phyloP scores from a whole-genome alignment of 1,140 invertebrate genomes.

The Drepana arcuata region DNA sequence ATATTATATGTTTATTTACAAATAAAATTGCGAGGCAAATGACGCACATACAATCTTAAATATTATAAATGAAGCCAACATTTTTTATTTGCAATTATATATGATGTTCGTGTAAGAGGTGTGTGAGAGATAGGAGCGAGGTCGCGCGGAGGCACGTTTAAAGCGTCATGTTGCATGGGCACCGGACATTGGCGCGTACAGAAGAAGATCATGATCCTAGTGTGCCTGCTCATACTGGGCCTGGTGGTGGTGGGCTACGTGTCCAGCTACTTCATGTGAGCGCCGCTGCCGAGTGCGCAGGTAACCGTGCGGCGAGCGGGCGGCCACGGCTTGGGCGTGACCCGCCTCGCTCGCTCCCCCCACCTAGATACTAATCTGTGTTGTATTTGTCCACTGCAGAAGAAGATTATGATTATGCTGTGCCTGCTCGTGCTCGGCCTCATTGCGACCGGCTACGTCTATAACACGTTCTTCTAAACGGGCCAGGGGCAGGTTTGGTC shows the following conservation, averaged over 20 bases:
- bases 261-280: constrained; percentile 65
- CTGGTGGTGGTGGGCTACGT: constrained; percentile 82
- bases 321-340: constrained; percentile 1
- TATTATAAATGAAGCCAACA: neutral
- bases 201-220: constrained; percentile 99
- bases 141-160: constrained; percentile 30
- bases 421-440: constrained; percentile 87
- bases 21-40: no score
- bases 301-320: constrained; percentile 34
- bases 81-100: neutral
- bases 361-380: constrained; percentile 57
- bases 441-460: constrained; percentile 81
- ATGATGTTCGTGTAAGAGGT: constrained; percentile 10
- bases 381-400: constrained; percentile 80
- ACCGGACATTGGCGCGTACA: constrained; percentile 71
- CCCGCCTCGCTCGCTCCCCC: constrained; percentile 30
- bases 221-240: constrained; percentile 93
- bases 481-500: constrained; percentile 58
- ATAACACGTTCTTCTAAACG: constrained; percentile 66
- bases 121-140: constrained; percentile 19
- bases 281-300: no score
- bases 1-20: no score
- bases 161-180: constrained; percentile 66
- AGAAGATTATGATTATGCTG: constrained; percentile 97
- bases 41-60: neutral